These are phyloP conservation scores for Leptonema lineaticorne DNA, from an alignment of 1,140 invertebrate species.

Conservation along the genomic window DNA sequence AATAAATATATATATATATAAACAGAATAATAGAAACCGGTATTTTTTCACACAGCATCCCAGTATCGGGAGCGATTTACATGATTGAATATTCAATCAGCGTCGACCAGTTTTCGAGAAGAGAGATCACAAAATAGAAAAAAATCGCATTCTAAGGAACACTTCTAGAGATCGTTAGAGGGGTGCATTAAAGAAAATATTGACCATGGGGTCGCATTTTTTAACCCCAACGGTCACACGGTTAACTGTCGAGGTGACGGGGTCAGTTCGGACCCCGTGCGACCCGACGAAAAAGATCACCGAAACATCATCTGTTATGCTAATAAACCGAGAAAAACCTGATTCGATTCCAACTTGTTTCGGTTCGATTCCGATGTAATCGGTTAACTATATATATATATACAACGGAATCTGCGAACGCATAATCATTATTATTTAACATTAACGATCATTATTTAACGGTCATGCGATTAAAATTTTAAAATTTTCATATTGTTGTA, in stretches of 20 bases:
- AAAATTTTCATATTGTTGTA: no score
- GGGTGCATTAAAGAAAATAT: neutral
- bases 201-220: conserved; percentile 27
- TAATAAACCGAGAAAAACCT: neutral
- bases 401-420: no score
- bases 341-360: neutral
- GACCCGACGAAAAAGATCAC: neutral
- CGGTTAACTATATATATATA: no score
- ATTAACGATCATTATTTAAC: no score
- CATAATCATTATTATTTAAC: no score
- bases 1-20: neutral
- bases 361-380: no score
- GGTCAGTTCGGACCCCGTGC: conserved; percentile 9
- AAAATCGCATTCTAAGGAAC: neutral
- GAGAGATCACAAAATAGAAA: neutral
- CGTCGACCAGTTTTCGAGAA: neutral
- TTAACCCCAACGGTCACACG: conserved; percentile 39
- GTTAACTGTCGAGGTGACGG: conserved; percentile 12
- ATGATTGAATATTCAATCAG: conserved; percentile 27
- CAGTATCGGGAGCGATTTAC: neutral
- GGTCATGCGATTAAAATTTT: no score
- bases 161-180: neutral
- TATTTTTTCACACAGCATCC: conserved; percentile 31
- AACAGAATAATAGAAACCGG: conserved; percentile 5
- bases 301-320: neutral